These are phyloP conservation scores for Ormyrus nitidulus DNA, from an alignment of 2,888 invertebrate species.

Conservation along the genomic window DNA sequence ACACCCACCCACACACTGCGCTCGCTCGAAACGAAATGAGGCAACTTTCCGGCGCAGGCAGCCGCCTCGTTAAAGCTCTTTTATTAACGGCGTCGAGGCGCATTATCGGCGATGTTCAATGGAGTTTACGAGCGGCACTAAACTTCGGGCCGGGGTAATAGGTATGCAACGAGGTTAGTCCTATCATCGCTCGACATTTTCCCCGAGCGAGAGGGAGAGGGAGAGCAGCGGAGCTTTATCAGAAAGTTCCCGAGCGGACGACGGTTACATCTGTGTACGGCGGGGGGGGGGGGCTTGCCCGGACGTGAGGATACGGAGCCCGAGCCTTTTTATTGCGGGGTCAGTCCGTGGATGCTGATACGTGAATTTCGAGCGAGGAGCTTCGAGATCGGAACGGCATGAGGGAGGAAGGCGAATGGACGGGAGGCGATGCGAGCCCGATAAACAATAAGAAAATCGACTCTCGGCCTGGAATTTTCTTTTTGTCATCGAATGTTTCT, in stretches of 20 bases:
- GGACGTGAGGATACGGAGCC: too few species aligned
- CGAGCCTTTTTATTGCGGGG: too few species aligned
- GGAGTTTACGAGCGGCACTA: slow-evolving; percentile 45
- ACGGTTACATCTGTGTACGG: neutral
- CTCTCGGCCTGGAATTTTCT: too few species aligned
- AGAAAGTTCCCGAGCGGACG: slow-evolving; percentile 7
- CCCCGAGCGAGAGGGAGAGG: neutral
- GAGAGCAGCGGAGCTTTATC: slow-evolving; percentile 23
- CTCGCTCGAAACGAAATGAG: slow-evolving; percentile 8
- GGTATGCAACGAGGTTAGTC: slow-evolving; percentile 46
- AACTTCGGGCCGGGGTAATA: slow-evolving; percentile 41
- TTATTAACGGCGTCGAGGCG: slow-evolving; percentile 40
- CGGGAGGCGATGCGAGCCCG: too few species aligned
- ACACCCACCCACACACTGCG: neutral
- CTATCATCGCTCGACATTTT: slow-evolving; percentile 35
- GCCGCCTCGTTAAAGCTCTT: slow-evolving; percentile 38
- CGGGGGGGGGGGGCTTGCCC: too few species aligned
- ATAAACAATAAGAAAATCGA: too few species aligned
- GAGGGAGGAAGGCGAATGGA: too few species aligned
- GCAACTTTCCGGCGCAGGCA: slow-evolving; percentile 10
- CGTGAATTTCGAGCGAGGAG: too few species aligned
- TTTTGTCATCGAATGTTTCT: too few species aligned
- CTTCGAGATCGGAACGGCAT: too few species aligned
- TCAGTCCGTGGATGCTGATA: too few species aligned
- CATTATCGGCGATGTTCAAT: slow-evolving; percentile 50